phyloP scores from a whole-genome alignment of 2,113 vertebrate genomes.

The Chroicocephalus ridibundus region DNA sequence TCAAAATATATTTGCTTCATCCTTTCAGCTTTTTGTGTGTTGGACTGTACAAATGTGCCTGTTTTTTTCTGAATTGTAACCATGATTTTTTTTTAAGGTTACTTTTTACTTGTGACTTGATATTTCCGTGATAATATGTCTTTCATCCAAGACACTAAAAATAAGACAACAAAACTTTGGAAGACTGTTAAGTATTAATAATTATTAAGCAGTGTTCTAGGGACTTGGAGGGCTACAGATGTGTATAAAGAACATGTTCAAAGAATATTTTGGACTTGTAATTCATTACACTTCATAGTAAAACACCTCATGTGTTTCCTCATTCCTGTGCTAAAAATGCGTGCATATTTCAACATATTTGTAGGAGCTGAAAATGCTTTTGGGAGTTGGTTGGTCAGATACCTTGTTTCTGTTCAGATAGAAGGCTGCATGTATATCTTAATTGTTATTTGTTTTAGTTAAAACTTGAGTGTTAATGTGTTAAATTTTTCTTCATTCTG shows the following conservation, averaged over 20 bases:
- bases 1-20: not conserved
- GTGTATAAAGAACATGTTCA: not conserved
- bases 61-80: not conserved
- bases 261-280: not conserved
- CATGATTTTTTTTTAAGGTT: not conserved
- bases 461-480: not conserved
- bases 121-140: not conserved
- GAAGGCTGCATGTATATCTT: not conserved
- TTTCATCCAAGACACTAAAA: not conserved
- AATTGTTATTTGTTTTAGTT: not conserved
- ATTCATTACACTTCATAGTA: not conserved
- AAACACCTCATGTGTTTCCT: not conserved
- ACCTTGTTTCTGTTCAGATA: not conserved
- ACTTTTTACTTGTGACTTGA: not conserved
- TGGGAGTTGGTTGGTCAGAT: not conserved
- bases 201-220: not conserved
- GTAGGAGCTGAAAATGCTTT: not conserved
- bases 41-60: rapidly evolving
- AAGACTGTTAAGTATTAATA: not conserved
- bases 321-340: not conserved
- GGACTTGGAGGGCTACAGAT: not conserved
- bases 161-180: not conserved
- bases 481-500: not conserved
- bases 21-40: not conserved
- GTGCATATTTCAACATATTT: rapidly evolving